Evolutionary conservation across 2,797 vertebrate species (phyloP).

Genomic region (Eulemur mongoz): DNA sequence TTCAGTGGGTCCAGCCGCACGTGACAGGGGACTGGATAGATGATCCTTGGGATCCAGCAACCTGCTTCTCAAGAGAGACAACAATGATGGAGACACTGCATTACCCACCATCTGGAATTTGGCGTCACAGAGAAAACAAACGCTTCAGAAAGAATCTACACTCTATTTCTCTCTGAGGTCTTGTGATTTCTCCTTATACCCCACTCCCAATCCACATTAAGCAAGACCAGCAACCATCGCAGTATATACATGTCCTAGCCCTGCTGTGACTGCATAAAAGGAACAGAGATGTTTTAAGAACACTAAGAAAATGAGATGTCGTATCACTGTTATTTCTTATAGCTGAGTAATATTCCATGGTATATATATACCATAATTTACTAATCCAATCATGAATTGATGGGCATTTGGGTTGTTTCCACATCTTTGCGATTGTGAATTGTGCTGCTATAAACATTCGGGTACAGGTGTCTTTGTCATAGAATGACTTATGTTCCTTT

Average conservation of each 20-base stretch:
- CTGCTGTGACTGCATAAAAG: background rate
- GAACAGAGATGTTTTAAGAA: background rate
- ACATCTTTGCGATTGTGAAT: too few species aligned
- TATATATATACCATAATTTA: too few species aligned
- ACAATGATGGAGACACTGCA: background rate
- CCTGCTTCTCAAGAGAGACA: background rate
- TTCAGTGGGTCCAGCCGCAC: background rate
- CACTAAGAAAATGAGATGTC: background rate
- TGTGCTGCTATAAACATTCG: too few species aligned
- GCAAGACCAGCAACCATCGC: background rate
- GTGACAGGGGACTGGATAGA: background rate
- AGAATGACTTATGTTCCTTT: too few species aligned
- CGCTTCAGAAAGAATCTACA: background rate
- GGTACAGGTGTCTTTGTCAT: too few species aligned
- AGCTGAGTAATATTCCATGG: too few species aligned
- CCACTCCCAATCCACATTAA: background rate
- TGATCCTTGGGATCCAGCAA: conserved; percentile 5
- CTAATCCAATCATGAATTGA: too few species aligned
- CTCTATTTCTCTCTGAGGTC: background rate
- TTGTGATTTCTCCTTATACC: background rate
- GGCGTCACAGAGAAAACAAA: background rate
- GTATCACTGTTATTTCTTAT: too few species aligned
- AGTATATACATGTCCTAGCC: background rate
- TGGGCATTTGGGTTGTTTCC: too few species aligned
- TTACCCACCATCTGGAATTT: background rate